Percentiles rank a stretch among this genome's conserved stretches.
Evolutionary conservation across 2,113 vertebrate species (phyloP).

Genomic region (Antigone vipio): DNA sequence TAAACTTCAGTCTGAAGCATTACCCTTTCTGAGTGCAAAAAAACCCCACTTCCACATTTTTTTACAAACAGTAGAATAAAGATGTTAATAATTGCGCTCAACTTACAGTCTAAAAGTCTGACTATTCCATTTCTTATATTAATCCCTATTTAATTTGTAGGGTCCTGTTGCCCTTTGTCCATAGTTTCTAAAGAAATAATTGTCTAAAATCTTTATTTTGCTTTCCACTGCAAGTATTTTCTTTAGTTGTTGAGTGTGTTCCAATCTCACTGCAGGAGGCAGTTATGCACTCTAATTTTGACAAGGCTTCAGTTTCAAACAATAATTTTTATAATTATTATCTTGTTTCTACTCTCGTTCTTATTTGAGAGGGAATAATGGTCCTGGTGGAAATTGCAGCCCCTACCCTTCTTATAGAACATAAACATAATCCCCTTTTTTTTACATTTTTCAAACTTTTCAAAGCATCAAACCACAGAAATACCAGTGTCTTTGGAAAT

Average conservation of each 20-base stretch:
- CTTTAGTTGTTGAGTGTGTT: background rate
- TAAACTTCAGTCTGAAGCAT: background rate
- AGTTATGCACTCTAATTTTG: background rate
- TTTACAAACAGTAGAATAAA: background rate
- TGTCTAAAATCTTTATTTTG: background rate
- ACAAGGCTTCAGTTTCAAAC: background rate
- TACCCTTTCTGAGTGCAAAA: background rate
- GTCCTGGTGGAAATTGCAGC: background rate
- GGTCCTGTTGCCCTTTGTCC: background rate
- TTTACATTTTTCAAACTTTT: background rate
- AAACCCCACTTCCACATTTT: background rate
- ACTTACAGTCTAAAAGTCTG: background rate
- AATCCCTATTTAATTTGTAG: background rate
- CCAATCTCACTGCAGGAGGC: background rate
- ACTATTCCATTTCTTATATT: background rate
- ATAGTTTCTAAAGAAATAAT: background rate
- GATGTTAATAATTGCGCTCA: background rate
- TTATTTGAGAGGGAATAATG: background rate
- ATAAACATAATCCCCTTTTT: background rate
- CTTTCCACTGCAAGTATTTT: background rate
- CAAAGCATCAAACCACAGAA: background rate
- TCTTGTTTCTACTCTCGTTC: background rate
- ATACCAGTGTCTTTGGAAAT: background rate
- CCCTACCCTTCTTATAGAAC: background rate
- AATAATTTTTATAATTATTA: conserved; percentile 39